These are phyloP conservation scores for Apotomis betuletana DNA, from an alignment of 2,888 invertebrate species.

Conservation along the genomic window DNA sequence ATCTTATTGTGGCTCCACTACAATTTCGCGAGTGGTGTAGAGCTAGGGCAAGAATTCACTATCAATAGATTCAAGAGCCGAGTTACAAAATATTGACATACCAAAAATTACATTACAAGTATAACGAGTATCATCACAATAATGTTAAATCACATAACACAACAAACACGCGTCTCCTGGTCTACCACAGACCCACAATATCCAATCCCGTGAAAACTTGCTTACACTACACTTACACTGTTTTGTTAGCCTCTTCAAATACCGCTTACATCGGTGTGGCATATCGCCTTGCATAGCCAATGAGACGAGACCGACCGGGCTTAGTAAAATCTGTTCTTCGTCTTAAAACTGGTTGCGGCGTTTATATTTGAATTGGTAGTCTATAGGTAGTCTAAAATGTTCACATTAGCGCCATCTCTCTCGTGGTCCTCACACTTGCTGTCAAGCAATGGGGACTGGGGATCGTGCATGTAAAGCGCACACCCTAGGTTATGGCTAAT, in stretches of 20 bases:
- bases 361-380: not conserved
- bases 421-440: no score
- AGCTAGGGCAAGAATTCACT: no score
- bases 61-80: no score
- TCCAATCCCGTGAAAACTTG: slow-evolving; percentile 40
- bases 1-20: no score
- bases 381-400: not conserved
- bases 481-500: no score
- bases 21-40: no score
- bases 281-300: slow-evolving; percentile 67
- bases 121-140: no score
- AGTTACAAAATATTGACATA: no score
- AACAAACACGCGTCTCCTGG: not conserved
- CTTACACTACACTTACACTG: slow-evolving; percentile 37
- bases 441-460: no score
- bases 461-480: no score
- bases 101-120: no score
- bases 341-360: slow-evolving; percentile 25
- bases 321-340: slow-evolving; percentile 34
- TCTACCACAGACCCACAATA: slow-evolving; percentile 25
- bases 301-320: slow-evolving; percentile 49
- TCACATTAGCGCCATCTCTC: no score
- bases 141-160: not conserved
- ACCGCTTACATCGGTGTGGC: slow-evolving; percentile 32
- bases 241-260: slow-evolving; percentile 42